Conservation (phyloP, 2,888 invertebrate species). For the Thecocarcelia acutangulata region DNA sequence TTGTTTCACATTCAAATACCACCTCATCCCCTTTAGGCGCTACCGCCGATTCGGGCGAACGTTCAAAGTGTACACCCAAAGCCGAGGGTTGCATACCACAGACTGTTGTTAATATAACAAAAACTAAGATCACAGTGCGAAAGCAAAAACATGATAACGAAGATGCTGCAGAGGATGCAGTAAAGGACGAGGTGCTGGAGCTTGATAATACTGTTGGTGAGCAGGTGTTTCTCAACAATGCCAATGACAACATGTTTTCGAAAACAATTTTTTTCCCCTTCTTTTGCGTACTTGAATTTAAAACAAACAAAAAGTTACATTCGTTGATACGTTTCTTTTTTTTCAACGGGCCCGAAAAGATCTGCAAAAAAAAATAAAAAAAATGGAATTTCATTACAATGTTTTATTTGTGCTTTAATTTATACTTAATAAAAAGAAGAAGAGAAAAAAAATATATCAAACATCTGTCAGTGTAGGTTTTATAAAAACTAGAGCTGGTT, state of each 20-base stretch:
- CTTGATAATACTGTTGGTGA: constrained; percentile 41
- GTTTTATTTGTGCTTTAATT: constrained; percentile 50
- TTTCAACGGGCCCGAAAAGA: constrained; percentile 12
- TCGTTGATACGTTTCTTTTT: not conserved
- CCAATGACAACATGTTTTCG: constrained; percentile 51
- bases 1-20: constrained; percentile 90
- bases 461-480: constrained; percentile 55
- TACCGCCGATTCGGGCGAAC: constrained; percentile 89
- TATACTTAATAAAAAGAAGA: constrained; percentile 21
- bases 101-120: constrained; percentile 56
- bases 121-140: constrained; percentile 59
- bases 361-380: constrained; percentile 1
- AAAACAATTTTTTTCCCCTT: not conserved
- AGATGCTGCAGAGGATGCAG: constrained; percentile 8
- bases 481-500: constrained; percentile 37
- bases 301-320: constrained; percentile 4
- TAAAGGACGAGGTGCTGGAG: constrained; percentile 13
- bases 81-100: constrained; percentile 70
- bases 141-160: constrained; percentile 39
- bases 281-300: not conserved
- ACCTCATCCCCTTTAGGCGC: constrained; percentile 91
- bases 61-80: constrained; percentile 87
- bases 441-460: constrained; percentile 14
- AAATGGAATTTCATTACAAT: constrained; percentile 56
- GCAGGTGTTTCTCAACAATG: constrained; percentile 66